Conservation (phyloP, 2,888 invertebrate species). For the Eurytoma californica region DNA sequence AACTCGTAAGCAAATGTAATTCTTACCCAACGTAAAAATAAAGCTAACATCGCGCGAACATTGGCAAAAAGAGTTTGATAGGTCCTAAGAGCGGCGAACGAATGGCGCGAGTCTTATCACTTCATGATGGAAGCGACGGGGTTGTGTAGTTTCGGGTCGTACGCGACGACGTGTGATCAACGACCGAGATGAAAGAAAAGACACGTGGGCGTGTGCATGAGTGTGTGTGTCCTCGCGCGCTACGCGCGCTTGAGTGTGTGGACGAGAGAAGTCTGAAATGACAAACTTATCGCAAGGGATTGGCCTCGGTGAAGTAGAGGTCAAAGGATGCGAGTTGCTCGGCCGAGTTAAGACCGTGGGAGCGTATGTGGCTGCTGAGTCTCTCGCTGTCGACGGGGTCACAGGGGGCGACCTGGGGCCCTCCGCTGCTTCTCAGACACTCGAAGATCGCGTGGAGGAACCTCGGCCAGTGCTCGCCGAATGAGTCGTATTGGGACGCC, state of each 20-base stretch:
- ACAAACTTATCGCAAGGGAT: slow-evolving; percentile 67
- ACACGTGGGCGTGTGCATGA: too few relatives aligned
- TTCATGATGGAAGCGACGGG: too few relatives aligned
- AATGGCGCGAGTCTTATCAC: too few relatives aligned
- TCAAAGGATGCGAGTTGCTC: slow-evolving; percentile 68
- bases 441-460: slow-evolving; percentile 67
- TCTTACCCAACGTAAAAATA: neutral
- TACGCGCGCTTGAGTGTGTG: too few relatives aligned
- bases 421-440: slow-evolving; percentile 61
- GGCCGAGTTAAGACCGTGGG: slow-evolving; percentile 65
- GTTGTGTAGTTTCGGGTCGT: too few relatives aligned
- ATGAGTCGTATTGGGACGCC: slow-evolving; percentile 13
- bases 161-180: too few relatives aligned
- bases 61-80: too few relatives aligned
- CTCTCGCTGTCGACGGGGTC: slow-evolving; percentile 67
- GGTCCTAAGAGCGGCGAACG: too few relatives aligned
- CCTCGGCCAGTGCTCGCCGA: slow-evolving; percentile 64
- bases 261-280: neutral
- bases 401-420: slow-evolving; percentile 67
- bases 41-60: neutral
- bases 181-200: too few relatives aligned
- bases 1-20: too few relatives aligned
- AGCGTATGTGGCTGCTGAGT: slow-evolving; percentile 66
- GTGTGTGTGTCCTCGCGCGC: too few relatives aligned
- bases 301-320: slow-evolving; percentile 69